Conservation (phyloP, 2,888 invertebrate species). For the Phlogophora meticulosa region DNA sequence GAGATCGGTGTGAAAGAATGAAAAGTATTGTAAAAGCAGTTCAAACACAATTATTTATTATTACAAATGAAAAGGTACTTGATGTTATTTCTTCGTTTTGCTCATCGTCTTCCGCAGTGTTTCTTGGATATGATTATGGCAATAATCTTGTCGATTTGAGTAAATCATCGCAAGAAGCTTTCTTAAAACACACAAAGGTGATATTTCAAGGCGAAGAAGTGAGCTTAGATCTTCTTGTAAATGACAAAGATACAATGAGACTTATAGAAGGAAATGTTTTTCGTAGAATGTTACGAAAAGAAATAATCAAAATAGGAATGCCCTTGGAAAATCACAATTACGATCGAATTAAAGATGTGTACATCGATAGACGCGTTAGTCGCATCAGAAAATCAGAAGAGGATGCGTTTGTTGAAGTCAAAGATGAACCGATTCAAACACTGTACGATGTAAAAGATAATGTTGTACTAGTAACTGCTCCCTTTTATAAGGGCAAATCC, state of each 20-base stretch:
- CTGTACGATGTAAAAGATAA: slow-evolving; percentile 25
- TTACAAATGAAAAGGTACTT: neutral
- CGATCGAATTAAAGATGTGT: neutral
- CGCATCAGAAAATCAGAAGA: neutral
- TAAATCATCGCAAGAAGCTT: slow-evolving; percentile 10
- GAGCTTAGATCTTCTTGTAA: too few relatives aligned
- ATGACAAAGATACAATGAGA: too few relatives aligned
- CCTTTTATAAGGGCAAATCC: slow-evolving; percentile 61
- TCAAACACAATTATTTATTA: slow-evolving; percentile 1
- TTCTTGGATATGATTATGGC: neutral
- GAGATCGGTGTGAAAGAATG: neutral
- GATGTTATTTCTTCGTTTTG: neutral
- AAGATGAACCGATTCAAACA: slow-evolving; percentile 1
- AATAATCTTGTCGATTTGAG: neutral
- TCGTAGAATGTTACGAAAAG: slow-evolving; percentile 1
- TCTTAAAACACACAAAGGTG: too few relatives aligned
- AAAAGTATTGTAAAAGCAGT: neutral
- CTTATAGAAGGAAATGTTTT: too few relatives aligned
- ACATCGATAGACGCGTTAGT: neutral
- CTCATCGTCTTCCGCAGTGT: too few relatives aligned
- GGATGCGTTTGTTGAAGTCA: neutral
- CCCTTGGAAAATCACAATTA: too few relatives aligned
- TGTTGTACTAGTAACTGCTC: slow-evolving; percentile 28
- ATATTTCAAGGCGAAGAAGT: too few relatives aligned
- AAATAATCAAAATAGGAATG: neutral